A percentile compares a stretch with the other conserved stretches of the same genome.
phyloP scores from a whole-genome alignment of 2,797 vertebrate genomes.

The Tinamus major region DNA sequence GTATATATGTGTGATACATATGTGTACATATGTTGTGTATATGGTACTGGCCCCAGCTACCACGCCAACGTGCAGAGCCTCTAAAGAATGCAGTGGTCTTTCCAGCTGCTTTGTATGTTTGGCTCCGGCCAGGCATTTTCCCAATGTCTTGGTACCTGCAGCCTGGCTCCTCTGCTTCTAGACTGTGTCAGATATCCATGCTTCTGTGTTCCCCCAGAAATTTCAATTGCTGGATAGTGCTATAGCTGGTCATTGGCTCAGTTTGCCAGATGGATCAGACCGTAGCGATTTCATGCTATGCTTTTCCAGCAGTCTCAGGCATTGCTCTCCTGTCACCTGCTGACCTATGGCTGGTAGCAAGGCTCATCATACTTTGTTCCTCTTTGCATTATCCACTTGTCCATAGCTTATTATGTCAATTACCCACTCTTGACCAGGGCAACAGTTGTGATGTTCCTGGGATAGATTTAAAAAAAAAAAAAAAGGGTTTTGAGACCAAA shows the following conservation, averaged over 20 bases:
- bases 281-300: fast-evolving
- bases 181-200: fast-evolving
- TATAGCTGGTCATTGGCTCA: background rate
- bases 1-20: too few species aligned
- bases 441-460: background rate
- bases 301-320: background rate
- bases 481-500: background rate
- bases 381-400: background rate
- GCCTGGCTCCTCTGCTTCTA: background rate
- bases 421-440: background rate
- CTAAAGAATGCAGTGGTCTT: background rate
- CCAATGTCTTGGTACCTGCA: background rate
- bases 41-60: background rate
- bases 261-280: background rate
- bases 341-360: background rate
- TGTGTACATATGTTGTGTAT: too few species aligned
- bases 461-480: background rate
- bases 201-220: background rate
- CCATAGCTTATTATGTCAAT: background rate
- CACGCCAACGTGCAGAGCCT: background rate
- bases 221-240: background rate
- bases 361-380: background rate
- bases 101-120: fast-evolving
- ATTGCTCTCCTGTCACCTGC: background rate
- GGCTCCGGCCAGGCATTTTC: background rate